Conservation (phyloP, 2,113 vertebrate species). For the Bos javanicus region DNA sequence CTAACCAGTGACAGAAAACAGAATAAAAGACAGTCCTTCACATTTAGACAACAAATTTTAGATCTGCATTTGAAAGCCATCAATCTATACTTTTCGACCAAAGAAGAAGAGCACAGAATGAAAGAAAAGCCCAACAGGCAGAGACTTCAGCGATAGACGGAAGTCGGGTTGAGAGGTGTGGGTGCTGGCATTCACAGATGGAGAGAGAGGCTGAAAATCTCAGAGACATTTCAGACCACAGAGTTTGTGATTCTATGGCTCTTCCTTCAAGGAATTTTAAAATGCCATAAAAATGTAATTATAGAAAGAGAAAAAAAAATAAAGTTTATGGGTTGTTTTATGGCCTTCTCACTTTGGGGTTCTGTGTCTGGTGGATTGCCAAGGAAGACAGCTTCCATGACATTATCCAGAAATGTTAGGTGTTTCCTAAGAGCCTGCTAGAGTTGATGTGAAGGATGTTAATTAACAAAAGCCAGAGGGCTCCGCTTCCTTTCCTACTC, state of each 20-base stretch:
- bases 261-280: conserved; percentile 37
- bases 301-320: not conserved
- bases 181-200: not conserved
- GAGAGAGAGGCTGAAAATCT: not conserved
- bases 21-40: not conserved
- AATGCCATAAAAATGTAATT: conserved; percentile 45
- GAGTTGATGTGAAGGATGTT: not conserved
- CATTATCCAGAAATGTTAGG: conserved; percentile 16
- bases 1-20: not conserved
- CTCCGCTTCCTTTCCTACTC: not conserved
- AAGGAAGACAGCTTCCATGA: not conserved
- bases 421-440: not conserved
- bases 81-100: not conserved
- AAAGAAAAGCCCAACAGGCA: not conserved
- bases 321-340: conserved; percentile 27
- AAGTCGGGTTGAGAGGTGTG: fast-evolving
- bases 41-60: not conserved
- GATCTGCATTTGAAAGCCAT: not conserved
- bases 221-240: not conserved
- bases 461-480: not conserved
- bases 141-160: not conserved
- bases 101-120: not conserved
- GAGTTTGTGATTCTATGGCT: not conserved
- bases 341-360: conserved; percentile 23
- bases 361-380: not conserved